Evolutionary conservation across 1,140 invertebrate species (phyloP), one percentile per base, ranked within the genome.

Genomic region (Euwallacea similis): DNA sequence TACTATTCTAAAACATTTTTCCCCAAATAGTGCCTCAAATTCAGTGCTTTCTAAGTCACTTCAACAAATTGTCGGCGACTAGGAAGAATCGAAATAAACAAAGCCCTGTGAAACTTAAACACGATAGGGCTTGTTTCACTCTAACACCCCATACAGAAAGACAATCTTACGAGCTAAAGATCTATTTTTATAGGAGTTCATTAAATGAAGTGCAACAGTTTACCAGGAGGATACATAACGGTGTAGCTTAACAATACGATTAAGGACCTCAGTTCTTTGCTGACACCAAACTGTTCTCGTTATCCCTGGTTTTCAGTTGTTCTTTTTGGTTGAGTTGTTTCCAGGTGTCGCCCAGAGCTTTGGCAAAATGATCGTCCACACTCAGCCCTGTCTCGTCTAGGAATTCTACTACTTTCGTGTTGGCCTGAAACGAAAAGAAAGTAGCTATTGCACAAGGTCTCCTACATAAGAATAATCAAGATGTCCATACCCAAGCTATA

Each of bases 321-420:
- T 74, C 66, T 53, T 80, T 78, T 74, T 81, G 79, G 61, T 80
- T 77, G 73, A 98, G 86, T 82, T 93, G 91, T 68, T 90, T 87
- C 95, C 95, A 98, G 0, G 94, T 97, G 71, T 96, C 94, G 0
- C 95, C 95, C 6, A 98, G 85, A 2, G 96, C 95, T 85, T 98
- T 97, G 10, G 95, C 94, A 83, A 98, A 98, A 79, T 98, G 96
- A 81, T 98, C 96, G 83, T 98, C 96, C 13, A 98, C 94, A 9
- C 78, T 79, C 33, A 81, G 53, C 21, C 78, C 78, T 7, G 78
- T 73, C 11, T 74, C 76, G 63, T 81, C 78, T 75, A 80, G 79
- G 53, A 79, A 73, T 64, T 81, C 79, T n/a, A 77, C 75, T 2
- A 82, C 77, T 33, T 77, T 82, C 61, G 76, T 67, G 2, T 69